Evolutionary conservation across 2,888 invertebrate species (phyloP), one percentile per base, ranked within the genome.

Genomic region (Leptinotarsa haldemani): DNA sequence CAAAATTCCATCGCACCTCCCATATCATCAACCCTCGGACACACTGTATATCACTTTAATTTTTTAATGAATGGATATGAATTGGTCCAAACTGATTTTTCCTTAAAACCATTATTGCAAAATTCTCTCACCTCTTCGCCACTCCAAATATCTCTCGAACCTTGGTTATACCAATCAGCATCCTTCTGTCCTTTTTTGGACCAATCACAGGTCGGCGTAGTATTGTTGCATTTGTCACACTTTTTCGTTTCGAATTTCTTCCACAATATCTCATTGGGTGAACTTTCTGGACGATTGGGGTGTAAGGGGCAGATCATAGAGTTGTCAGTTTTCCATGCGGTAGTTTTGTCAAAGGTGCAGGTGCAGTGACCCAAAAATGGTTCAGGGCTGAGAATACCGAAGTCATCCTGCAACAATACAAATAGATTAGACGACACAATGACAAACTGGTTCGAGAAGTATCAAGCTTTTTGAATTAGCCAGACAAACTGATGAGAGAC

Each of bases 171-270:
- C 79, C 82, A 77, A 75, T 73, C 78, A 16, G 75, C 68, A 52
- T 74, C 76, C 58, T 74, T 56, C 64, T 75, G 76, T 7, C 64
- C 66, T 40, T 73, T 70, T 22, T 22, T 69, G 61, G 74, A 22
- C 77, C 78, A 80, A 25, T 83, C 79, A 46, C 52, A 74, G 83
- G 84, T 84, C 16, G 77, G 73, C 50, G 78, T 82, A 52, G 82
- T 83, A 46, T 80, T 82, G 68, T 84, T 84, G 82, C 88, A 88
- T 75, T 89, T 88, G 73, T 89, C 89, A 82, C 89, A 89, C 73
- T 87, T 74, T 69, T 83, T 83, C 53, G 77, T 74, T 73, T 84
- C 83, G 68, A 79, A 81, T 70, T 83, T 40, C 9, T 40, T 84
- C 83, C 85, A 86, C 72, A 83, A 82, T 18, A 83, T 78, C 77